phyloP scores from a whole-genome alignment of 2,113 vertebrate genomes.

The Dipodomys spectabilis region DNA sequence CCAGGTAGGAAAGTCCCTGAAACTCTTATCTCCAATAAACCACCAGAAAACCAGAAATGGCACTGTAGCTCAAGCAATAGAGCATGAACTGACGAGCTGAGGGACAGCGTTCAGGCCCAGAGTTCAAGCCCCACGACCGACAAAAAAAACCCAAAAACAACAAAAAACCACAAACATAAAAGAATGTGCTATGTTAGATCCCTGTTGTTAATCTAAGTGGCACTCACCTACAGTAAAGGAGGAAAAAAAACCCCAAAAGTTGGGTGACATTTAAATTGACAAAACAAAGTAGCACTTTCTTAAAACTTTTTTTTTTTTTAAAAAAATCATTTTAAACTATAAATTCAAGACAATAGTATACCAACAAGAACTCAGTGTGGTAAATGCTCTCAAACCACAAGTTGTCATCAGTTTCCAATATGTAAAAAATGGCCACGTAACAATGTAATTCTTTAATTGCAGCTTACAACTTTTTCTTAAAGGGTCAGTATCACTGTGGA shows the following conservation, averaged over 20 bases:
- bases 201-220: slow-evolving; percentile 31
- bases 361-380: neutral
- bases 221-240: slow-evolving; percentile 10
- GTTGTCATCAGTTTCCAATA: slow-evolving; percentile 14
- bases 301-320: neutral
- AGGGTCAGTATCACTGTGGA: neutral
- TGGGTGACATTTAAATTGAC: slow-evolving; percentile 36
- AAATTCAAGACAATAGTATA: slow-evolving; percentile 39
- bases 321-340: neutral
- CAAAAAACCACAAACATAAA: neutral
- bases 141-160: no score
- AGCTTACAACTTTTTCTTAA: slow-evolving; percentile 50
- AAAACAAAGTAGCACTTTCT: slow-evolving; percentile 28
- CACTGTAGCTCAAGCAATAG: no score
- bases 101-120: no score
- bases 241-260: neutral
- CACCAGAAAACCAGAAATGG: no score
- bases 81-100: no score
- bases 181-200: slow-evolving; percentile 1
- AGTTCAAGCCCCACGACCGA: no score
- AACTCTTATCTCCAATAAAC: no score
- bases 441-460: slow-evolving; percentile 48
- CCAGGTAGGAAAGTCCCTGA: no score
- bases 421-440: slow-evolving; percentile 62
- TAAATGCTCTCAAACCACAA: neutral